These are phyloP conservation scores for Neosalanx taihuensis DNA, from an alignment of 2,797 vertebrate genomes.

Conservation along the genomic window DNA sequence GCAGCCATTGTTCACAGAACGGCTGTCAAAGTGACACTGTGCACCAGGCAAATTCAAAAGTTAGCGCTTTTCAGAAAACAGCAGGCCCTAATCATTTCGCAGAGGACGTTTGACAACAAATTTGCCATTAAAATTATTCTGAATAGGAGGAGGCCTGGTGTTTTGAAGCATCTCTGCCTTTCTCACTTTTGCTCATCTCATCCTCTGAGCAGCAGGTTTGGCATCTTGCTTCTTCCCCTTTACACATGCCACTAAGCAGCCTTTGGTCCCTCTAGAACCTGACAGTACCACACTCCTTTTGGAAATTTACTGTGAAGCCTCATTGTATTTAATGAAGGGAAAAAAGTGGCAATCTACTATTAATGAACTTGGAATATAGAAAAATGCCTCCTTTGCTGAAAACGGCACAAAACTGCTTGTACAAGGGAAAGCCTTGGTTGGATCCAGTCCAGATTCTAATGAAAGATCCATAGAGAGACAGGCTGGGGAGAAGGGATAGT, in stretches of 20 bases:
- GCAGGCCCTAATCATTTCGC: conserved; percentile 75
- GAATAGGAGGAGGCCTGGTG: conserved; percentile 57
- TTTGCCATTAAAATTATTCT: conserved; percentile 81
- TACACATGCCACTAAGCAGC: conserved; percentile 64
- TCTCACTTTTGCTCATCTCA: conserved; percentile 60
- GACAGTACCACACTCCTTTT: conserved; percentile 70
- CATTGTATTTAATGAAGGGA: conserved; percentile 81
- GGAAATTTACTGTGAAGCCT: conserved; percentile 68
- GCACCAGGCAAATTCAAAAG: conserved; percentile 70
- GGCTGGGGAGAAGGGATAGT: conserved; percentile 25
- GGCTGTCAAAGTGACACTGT: conserved; percentile 77
- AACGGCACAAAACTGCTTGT: conserved; percentile 73
- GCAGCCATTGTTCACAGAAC: conserved; percentile 73
- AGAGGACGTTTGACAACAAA: conserved; percentile 79
- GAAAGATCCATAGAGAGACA: conserved; percentile 69
- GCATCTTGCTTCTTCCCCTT: conserved; percentile 53
- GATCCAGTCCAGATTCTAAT: conserved; percentile 72
- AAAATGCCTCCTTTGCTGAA: conserved; percentile 69
- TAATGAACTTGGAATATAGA: conserved; percentile 77
- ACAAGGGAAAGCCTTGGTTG: conserved; percentile 69
- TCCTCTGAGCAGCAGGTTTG: conserved; percentile 64
- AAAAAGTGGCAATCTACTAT: conserved; percentile 78
- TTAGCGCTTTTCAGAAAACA: conserved; percentile 76
- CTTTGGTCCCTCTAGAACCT: conserved; percentile 73
- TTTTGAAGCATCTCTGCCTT: conserved; percentile 64